Conservation (phyloP, 2,113 vertebrate species). For the Ibidorhyncha struthersii region DNA sequence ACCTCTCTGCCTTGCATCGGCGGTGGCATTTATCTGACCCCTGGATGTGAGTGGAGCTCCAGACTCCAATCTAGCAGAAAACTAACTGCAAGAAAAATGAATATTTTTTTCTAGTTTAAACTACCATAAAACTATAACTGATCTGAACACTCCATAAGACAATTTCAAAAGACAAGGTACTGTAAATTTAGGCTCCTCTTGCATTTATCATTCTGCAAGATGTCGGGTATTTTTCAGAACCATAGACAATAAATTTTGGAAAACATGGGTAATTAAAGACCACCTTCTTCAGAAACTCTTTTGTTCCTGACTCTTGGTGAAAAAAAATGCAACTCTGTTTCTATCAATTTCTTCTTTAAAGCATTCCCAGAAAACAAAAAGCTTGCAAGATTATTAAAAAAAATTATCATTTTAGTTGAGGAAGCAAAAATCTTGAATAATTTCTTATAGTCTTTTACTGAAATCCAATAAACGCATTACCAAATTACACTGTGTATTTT, state of each 20-base stretch:
- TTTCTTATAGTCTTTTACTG: neutral
- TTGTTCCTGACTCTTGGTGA: neutral
- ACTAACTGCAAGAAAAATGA: neutral
- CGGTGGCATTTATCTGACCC: neutral
- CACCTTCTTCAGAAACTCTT: neutral
- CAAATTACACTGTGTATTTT: slow-evolving; percentile 48
- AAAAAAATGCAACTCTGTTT: neutral
- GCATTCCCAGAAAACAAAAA: neutral
- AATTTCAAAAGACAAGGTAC: neutral
- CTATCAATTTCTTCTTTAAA: neutral
- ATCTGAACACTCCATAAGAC: neutral
- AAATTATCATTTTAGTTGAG: neutral
- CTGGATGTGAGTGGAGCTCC: neutral
- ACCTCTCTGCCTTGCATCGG: neutral
- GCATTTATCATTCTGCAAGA: neutral
- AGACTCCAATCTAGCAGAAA: neutral
- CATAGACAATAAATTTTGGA: neutral
- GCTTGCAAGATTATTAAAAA: neutral
- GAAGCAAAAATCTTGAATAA: slow-evolving; percentile 1
- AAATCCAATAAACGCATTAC: slow-evolving; percentile 53
- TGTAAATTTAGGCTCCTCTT: neutral
- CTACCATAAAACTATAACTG: neutral
- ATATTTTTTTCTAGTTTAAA: neutral
- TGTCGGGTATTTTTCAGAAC: neutral
- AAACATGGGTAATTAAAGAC: neutral